Evolutionary conservation across 2,888 invertebrate genomes (phyloP).

Genomic region (Buathra laborator): DNA sequence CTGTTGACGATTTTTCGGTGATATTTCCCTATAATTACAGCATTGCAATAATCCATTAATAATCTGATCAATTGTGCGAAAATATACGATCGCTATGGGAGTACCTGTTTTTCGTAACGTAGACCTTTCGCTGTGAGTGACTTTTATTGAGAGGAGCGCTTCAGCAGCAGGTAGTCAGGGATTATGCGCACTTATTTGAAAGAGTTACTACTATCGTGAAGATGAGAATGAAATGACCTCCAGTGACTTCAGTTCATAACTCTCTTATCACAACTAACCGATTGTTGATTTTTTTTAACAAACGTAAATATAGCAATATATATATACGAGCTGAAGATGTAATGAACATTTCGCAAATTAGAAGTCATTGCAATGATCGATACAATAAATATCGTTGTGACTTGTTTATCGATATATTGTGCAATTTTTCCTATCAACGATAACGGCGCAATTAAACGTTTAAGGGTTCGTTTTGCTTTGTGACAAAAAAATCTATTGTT

Average conservation of each 20-base stretch:
- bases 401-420: neutral
- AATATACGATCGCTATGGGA: neutral
- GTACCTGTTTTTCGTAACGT: slow-evolving; percentile 40
- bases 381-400: neutral
- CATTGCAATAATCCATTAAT: slow-evolving; percentile 3
- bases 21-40: neutral
- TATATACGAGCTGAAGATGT: neutral
- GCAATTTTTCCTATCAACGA: neutral
- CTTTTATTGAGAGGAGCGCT: neutral
- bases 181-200: neutral
- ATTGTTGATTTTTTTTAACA: neutral
- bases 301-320: neutral
- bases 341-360: neutral
- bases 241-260: neutral
- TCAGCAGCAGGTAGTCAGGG: slow-evolving; percentile 5
- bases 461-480: too few species aligned
- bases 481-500: too few species aligned
- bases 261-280: neutral
- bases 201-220: neutral
- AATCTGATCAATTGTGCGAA: neutral
- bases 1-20: neutral
- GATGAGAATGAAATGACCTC: neutral
- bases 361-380: neutral
- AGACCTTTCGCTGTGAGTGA: neutral
- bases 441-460: too few species aligned